These are phyloP conservation scores for Agrotis puta DNA, from an alignment of 2,888 invertebrate genomes.

Conservation along the genomic window DNA sequence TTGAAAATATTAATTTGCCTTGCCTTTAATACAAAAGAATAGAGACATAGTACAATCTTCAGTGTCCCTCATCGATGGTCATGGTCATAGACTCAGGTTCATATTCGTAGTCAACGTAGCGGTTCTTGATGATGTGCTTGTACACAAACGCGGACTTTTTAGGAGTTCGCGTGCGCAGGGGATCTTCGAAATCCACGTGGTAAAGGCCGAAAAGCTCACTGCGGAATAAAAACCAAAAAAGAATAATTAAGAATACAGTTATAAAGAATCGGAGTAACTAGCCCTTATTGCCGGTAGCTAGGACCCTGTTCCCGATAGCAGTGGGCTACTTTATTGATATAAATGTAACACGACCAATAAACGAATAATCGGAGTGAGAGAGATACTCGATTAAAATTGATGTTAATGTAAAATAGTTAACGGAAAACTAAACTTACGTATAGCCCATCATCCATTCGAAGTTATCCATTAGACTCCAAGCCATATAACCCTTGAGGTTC, in stretches of 20 bases:
- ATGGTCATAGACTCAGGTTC: slow-evolving; percentile 72
- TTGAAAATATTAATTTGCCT: too few species aligned
- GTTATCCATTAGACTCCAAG: slow-evolving; percentile 93
- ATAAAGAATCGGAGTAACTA: too few species aligned
- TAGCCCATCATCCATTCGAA: slow-evolving; percentile 92
- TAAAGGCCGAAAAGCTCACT: slow-evolving; percentile 92
- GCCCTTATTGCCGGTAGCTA: too few species aligned
- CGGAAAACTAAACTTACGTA: slow-evolving; percentile 9
- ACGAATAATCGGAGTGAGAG: too few species aligned
- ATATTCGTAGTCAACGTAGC: slow-evolving; percentile 74
- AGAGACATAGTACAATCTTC: neutral
- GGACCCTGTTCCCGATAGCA: too few species aligned
- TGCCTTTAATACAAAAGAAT: neutral
- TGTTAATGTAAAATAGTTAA: neutral
- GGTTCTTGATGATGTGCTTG: slow-evolving; percentile 87
- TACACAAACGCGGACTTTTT: slow-evolving; percentile 92
- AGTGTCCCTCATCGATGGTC: slow-evolving; percentile 76
- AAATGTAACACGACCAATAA: too few species aligned
- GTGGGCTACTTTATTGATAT: too few species aligned
- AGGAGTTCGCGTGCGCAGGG: slow-evolving; percentile 91
- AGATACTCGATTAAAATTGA: too few species aligned
- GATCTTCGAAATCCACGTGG: slow-evolving; percentile 92
- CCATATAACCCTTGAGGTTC: slow-evolving; percentile 88
- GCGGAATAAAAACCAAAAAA: neutral
- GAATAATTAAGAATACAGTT: too few species aligned